Conservation (phyloP, 1,140 invertebrate genomes). For the Cardiocondyla obscurior region DNA sequence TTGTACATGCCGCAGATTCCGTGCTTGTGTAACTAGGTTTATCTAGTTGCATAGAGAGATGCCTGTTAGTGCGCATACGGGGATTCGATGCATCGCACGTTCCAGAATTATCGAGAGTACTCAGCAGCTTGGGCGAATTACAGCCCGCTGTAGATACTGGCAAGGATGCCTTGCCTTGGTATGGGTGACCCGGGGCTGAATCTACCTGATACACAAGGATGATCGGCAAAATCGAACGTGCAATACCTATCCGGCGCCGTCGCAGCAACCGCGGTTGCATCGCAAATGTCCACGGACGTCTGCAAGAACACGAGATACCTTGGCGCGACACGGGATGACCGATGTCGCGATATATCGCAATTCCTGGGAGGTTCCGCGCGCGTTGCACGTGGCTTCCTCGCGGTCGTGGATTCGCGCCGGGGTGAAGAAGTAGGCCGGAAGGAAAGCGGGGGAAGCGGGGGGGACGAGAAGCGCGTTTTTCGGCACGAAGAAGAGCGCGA, state of each 20-base stretch:
- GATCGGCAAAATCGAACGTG: slow-evolving; percentile 64
- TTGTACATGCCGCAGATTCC: slow-evolving; percentile 70
- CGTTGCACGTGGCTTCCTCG: not conserved
- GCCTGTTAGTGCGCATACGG: slow-evolving; percentile 61
- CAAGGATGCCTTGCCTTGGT: slow-evolving; percentile 58
- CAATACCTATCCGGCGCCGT: slow-evolving; percentile 36
- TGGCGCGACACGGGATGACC: not conserved
- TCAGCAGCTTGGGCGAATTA: slow-evolving; percentile 76
- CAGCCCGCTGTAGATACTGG: slow-evolving; percentile 65
- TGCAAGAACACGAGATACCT: slow-evolving; percentile 47
- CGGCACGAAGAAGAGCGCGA: slow-evolving; percentile 17
- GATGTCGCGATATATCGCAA: slow-evolving; percentile 42
- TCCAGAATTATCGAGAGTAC: slow-evolving; percentile 78
- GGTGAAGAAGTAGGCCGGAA: not conserved
- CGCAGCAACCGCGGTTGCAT: slow-evolving; percentile 40
- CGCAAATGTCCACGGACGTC: slow-evolving; percentile 41
- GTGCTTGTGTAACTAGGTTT: slow-evolving; percentile 75
- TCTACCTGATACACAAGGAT: slow-evolving; percentile 33
- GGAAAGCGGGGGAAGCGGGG: not conserved
- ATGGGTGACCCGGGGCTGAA: slow-evolving; percentile 46
- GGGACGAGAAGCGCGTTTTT: not conserved
- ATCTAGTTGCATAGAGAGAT: slow-evolving; percentile 70
- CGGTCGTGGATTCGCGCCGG: not conserved
- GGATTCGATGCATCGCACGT: slow-evolving; percentile 77
- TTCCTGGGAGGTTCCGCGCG: not conserved